A percentile compares a stretch with the other conserved stretches of the same genome.
phyloP scores from a whole-genome alignment of 1,140 invertebrate genomes.

The Bilobella aurantiaca region DNA sequence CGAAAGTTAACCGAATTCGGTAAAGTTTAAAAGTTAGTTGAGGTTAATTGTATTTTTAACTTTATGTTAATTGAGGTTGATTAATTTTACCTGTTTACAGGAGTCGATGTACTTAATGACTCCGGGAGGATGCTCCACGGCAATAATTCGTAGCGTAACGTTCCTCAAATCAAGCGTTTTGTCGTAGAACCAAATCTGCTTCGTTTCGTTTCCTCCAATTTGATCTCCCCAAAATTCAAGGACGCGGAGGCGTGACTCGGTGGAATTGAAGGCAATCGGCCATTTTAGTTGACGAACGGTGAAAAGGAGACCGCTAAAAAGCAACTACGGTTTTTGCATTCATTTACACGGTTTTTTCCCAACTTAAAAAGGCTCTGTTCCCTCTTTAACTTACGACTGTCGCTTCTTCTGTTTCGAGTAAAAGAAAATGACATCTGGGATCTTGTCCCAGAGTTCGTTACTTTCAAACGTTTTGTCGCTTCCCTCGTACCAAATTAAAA shows the following conservation, averaged over 20 bases:
- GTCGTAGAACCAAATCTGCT: slow-evolving; percentile 21
- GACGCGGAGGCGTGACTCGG: slow-evolving; percentile 4
- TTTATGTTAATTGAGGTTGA: no score
- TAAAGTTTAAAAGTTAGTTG: no score
- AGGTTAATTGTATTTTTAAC: no score
- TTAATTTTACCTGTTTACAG: slow-evolving; percentile 11
- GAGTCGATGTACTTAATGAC: slow-evolving; percentile 26
- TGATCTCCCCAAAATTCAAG: slow-evolving; percentile 30
- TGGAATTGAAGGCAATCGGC: slow-evolving; percentile 16
- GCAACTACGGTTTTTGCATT: no score
- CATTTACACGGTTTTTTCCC: no score
- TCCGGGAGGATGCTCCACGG: slow-evolving; percentile 33
- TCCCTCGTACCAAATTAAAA: slow-evolving; percentile 31
- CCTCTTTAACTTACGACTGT: slow-evolving; percentile 8
- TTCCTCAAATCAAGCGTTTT: slow-evolving; percentile 26
- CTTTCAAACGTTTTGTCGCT: slow-evolving; percentile 17
- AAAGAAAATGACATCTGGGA: slow-evolving; percentile 32
- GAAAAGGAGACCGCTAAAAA: slow-evolving; percentile 21
- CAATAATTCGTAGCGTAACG: slow-evolving; percentile 23
- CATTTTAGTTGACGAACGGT: slow-evolving; percentile 24
- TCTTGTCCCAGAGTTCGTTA: slow-evolving; percentile 31
- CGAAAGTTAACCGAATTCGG: no score
- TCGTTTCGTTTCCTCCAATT: slow-evolving; percentile 1
- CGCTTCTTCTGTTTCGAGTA: slow-evolving; percentile 20
- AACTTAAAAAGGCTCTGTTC: no score